Evolutionary conservation across 2,797 vertebrate genomes (phyloP).

Genomic region (Moxostoma hubbsi): DNA sequence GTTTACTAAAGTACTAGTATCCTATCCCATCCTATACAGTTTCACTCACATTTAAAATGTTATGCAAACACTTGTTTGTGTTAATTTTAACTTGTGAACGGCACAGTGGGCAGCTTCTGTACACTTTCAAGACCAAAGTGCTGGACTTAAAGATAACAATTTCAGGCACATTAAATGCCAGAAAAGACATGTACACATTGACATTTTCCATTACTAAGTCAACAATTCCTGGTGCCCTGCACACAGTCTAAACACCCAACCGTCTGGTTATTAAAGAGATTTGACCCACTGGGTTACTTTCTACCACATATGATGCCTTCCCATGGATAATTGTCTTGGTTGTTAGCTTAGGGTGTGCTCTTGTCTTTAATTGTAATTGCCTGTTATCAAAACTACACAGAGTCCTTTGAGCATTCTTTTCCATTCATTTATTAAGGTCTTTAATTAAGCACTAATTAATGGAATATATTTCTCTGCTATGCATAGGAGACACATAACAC

Average conservation of each 20-base stretch:
- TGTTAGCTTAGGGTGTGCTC: background rate
- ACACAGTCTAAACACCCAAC: background rate
- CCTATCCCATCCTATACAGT: too few species aligned
- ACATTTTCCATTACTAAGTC: background rate
- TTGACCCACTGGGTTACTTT: slow-evolving; percentile 2
- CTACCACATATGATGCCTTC: slow-evolving; percentile 1
- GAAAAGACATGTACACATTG: too few species aligned
- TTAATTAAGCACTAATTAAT: slow-evolving; percentile 3
- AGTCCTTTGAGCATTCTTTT: background rate
- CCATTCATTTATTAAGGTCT: slow-evolving; percentile 21
- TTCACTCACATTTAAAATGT: too few species aligned
- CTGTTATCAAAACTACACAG: background rate
- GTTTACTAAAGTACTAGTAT: too few species aligned
- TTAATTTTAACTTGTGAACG: too few species aligned
- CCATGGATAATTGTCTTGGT: background rate
- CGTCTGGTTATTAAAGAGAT: background rate
- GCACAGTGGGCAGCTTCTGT: too few species aligned
- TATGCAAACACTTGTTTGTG: too few species aligned
- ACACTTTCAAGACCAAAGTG: too few species aligned
- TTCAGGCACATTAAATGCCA: too few species aligned
- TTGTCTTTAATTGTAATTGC: background rate
- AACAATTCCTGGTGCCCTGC: background rate
- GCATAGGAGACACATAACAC: background rate
- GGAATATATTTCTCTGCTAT: background rate
- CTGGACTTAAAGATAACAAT: too few species aligned